Base-by-base conservation (phyloP, 2,113 vertebrate genomes). In the Gadus chalcogrammus region DNA sequence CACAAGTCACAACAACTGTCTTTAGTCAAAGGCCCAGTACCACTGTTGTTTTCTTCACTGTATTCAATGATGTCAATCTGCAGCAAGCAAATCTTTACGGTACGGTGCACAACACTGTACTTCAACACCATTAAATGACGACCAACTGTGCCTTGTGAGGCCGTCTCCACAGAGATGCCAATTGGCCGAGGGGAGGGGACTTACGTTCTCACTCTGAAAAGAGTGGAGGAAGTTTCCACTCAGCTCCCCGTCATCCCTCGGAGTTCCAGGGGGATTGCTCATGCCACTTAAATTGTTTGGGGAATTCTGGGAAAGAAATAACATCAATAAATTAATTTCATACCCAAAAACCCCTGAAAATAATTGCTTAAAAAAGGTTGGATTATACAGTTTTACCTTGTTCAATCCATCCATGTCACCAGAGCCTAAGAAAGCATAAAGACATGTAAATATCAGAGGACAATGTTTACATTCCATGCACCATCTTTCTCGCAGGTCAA, bases 201-300 rank as follows among this genome's bases (percentile, higher is more conserved):
- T 95, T 85, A 98, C 97, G 75, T 97, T 99, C 92, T 99, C 97
- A 15, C 95, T 99, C 93, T 98, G 97, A 92, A 99, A 99, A 87
- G 97, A 97, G 94, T 99, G 97, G 82, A 99, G 96, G 91, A 99
- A 99, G 92, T 96, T 97, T 89, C 96, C 97, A 87, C 97, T 95
- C 80, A 99, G 91, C 86, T 99, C 96, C 61, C 96, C 95, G 16
- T 99, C 97, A 75, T 99, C 97, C 84, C 96, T 91, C 22, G 97
- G 97, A 88, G 97, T 98, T 85, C 97, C 97, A 59, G 97, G 95
- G 82, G 96, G 95, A 91, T 99, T 99, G 90, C 95, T 98, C 95
- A 99, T 97, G 94, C 96, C 95, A 94, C 96, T 98, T 95, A 99
- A 96, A 93, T 99, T 98, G 94, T 98, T 99, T 89, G 97, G 97